Evolutionary conservation across 2,797 vertebrate genomes (phyloP), one percentile per base, ranked within the genome.

Genomic region (Rhinatrema bivittatum): DNA sequence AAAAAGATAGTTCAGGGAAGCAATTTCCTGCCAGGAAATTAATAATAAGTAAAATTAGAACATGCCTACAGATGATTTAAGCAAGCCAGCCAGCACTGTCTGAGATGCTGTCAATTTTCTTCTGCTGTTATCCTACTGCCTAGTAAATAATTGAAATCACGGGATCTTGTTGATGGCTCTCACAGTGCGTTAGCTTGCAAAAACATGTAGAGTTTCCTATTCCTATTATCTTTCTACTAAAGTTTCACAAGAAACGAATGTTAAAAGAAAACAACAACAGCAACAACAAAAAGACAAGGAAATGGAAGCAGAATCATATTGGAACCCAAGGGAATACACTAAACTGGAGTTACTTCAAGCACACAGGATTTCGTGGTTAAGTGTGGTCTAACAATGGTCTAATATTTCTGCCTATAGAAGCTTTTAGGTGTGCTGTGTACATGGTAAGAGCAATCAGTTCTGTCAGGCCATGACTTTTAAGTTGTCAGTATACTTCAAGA

Each of bases 11-110:
- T 66, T 71, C 68, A 55, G 44, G 39, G 20, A 23, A 65, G 38
- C 39, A 38, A 56, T 62, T 70, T 69, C 50, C 60, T 62, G 51
- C 53, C 44, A 67, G 60, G 39, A 63, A 75, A 70, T 71, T 74
- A 74, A 66, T 65, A 68, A 71, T 62, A 50, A 68, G 42, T 29
- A 63, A 59, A 71, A 72, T 70, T 71, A 60, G 52, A 56, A 55
- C 48, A 69, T 45, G 61, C 16, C 35, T 70, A 51, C 61, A 63
- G 65, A 67, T 56, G 51, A 66, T 68, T 69, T 67, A 56, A 69
- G 51, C 45, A 68, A 60, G 42, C 60, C 61, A 7, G 22, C 59
- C 29, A 29, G 25, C 17, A 46, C 40, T 70, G 36, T 61, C 51
- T 55, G 16, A 41, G 56, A 39, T 28, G 22, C 26, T 67, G 40